Conservation (phyloP, 1,140 invertebrate genomes). For the Linepithema humile region DNA sequence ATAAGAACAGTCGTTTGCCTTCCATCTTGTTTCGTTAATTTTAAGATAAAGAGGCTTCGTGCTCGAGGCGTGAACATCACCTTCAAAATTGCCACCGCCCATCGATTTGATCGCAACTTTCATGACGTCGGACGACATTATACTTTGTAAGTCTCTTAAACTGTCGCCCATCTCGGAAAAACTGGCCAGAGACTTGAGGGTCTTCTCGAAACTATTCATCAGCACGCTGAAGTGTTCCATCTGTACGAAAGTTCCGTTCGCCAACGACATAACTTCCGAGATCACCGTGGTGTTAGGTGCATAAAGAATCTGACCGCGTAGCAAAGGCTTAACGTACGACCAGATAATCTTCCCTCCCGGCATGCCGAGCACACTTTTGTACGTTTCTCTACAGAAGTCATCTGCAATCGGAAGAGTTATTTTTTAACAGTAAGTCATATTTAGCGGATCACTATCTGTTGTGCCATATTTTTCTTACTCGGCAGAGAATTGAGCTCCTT, state of each 20-base stretch:
- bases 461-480: conserved; percentile 80
- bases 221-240: conserved; percentile 84
- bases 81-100: conserved; percentile 71
- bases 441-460: not conserved
- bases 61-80: not conserved
- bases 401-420: conserved; percentile 76
- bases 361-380: conserved; percentile 85
- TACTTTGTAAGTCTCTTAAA: conserved; percentile 80
- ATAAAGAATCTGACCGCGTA: conserved; percentile 88
- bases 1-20: not conserved
- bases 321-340: conserved; percentile 87
- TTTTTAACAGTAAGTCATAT: conserved; percentile 27
- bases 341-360: conserved; percentile 88
- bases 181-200: conserved; percentile 82
- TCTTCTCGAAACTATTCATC: conserved; percentile 82
- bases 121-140: conserved; percentile 81
- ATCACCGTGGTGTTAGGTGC: conserved; percentile 84
- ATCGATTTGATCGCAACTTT: conserved; percentile 79
- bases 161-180: conserved; percentile 82
- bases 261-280: conserved; percentile 84
- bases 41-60: not conserved
- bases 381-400: conserved; percentile 87
- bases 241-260: conserved; percentile 86
- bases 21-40: not conserved
- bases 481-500: conserved; percentile 85